Base-by-base conservation (phyloP, 2,797 vertebrate species). In the Lepus oiostolus region DNA sequence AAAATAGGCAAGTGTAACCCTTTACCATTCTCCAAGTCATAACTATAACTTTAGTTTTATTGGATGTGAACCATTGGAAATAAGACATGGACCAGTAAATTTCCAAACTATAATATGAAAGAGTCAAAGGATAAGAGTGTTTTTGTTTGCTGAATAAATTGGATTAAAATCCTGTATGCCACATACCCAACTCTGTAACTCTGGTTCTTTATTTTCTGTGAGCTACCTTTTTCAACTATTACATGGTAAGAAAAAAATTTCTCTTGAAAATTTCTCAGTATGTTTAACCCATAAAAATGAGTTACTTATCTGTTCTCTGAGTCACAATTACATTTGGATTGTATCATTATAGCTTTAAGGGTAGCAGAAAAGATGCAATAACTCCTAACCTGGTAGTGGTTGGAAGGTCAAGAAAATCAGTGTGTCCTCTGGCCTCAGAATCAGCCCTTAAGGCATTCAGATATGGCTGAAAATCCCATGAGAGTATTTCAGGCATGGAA, bases 1-100 rank as follows among this genome's bases (percentile, higher is more conserved):
- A 93, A 94, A 90, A 9, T 38, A 92, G 82, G 22, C 24, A 93
- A 86, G 12, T 26, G 3, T 62, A 96, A 91, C 96, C 35, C 35
- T 95, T 77, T n/a, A 74, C 22, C 85, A 82, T 54, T 85, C 28
- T 65, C 65, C 54, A 94, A 54, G 84, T 94, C 85, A 83, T 17
- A 93, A 67, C 14, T 81, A 10, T 14, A 90, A 28, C 28, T 88
- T 91, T 84, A 89, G 32, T 67, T 58, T 65, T 91, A 22, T 22
- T 63, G 47, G 16, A 70, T 83, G 11, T n/a, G 19, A 70, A 35
- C 10, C n/a, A 92, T 92, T 93, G 35, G 32, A 62, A 86, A 60
- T 21, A 10, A 85, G 28, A 26, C 32, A 65, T 16, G 32, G 75
- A n/a, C 5, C 19, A 80, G 2, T 74, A 87, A 87, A 26, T 71